Conservation (phyloP, 2,113 vertebrate genomes). For the Lichenostomus cassidix region DNA sequence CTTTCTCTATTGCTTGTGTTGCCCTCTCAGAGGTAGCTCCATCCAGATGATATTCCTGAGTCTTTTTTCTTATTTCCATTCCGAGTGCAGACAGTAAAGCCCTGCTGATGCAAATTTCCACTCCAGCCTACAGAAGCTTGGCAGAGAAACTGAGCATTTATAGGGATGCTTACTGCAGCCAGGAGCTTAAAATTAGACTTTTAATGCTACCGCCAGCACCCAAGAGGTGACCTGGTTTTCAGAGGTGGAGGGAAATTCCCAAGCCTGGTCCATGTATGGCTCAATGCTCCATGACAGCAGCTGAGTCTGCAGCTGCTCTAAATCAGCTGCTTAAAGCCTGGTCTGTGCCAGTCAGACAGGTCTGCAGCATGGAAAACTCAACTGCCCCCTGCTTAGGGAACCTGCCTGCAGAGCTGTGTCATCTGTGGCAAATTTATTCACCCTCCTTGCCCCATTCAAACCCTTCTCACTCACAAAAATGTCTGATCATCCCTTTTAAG, state of each 20-base stretch:
- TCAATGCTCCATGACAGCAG: not conserved
- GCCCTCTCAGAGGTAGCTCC: not conserved
- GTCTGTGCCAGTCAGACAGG: not conserved
- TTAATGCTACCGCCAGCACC: not conserved
- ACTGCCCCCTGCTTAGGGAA: not conserved
- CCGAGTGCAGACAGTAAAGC: not conserved
- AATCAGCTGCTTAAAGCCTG: not conserved
- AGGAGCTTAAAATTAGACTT: constrained; percentile 41
- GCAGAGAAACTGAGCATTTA: not conserved
- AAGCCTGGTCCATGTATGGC: not conserved
- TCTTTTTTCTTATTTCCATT: not conserved
- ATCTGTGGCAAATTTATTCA: not conserved
- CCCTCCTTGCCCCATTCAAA: not conserved
- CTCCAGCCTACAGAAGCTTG: constrained; percentile 19
- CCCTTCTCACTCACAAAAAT: not conserved
- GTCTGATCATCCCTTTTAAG: not conserved
- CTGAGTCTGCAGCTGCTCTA: not conserved
- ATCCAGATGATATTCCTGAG: not conserved
- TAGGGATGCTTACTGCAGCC: not conserved
- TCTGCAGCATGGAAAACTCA: not conserved
- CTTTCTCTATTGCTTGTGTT: not conserved
- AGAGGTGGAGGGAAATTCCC: not conserved
- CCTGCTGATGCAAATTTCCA: constrained; percentile 6
- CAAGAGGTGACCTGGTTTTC: constrained; percentile 29
- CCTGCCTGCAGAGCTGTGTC: not conserved